Conservation (phyloP, 2,888 invertebrate genomes). For the Meghimatium bilineatum region DNA sequence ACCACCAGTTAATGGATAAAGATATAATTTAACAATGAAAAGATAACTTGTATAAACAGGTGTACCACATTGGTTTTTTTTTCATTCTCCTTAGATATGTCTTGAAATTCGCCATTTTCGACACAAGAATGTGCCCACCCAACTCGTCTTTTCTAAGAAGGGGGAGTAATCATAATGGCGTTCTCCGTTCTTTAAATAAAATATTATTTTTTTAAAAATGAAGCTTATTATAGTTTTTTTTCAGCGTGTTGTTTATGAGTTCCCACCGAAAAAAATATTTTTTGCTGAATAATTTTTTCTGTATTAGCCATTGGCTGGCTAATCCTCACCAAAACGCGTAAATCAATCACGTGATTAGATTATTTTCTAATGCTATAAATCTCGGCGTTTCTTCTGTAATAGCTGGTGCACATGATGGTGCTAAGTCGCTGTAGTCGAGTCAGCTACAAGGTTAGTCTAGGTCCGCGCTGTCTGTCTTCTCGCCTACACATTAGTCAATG, state of each 20-base stretch:
- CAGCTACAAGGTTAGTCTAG: not conserved
- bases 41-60: no score
- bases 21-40: no score
- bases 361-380: not conserved
- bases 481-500: not conserved
- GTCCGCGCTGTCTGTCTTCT: not conserved
- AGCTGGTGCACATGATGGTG: not conserved
- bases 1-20: no score
- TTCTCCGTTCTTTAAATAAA: not conserved
- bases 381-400: not conserved
- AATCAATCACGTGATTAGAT: not conserved
- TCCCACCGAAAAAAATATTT: not conserved
- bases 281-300: not conserved
- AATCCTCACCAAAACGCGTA: not conserved
- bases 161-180: not conserved
- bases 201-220: no score
- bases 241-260: not conserved
- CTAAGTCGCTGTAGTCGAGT: not conserved
- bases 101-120: not conserved
- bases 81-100: not conserved
- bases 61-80: no score
- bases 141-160: not conserved
- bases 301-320: not conserved
- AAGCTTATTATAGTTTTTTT: not conserved
- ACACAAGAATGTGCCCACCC: not conserved